phyloP scores from a whole-genome alignment of 2,888 invertebrate species.

The Athalia cordata region DNA sequence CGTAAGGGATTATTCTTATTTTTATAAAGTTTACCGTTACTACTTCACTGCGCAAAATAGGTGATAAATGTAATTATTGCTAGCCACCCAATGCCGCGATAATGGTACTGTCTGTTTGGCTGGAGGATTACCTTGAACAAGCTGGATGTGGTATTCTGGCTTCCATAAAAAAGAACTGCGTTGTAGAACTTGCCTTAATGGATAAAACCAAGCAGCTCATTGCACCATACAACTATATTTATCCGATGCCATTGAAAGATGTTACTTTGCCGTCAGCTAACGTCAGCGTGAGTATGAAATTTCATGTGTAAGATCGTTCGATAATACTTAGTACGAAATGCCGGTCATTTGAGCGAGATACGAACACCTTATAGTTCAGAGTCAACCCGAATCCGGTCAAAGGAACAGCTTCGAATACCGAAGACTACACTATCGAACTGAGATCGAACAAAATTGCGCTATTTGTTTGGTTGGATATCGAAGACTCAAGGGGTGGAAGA shows the following conservation, averaged over 20 bases:
- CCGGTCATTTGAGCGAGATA: not conserved
- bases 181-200: conserved; percentile 75
- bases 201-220: conserved; percentile 71
- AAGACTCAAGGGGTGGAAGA: conserved; percentile 74
- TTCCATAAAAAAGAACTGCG: conserved; percentile 69
- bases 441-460: conserved; percentile 77
- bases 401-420: conserved; percentile 55
- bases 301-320: conserved; percentile 27
- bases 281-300: conserved; percentile 75
- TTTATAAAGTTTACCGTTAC: conserved; percentile 53
- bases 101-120: conserved; percentile 60
- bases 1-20: conserved; percentile 61
- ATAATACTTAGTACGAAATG: not conserved
- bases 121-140: conserved; percentile 65
- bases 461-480: conserved; percentile 83
- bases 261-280: conserved; percentile 75
- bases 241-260: conserved; percentile 78
- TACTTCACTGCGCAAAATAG: conserved; percentile 50
- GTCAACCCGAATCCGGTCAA: conserved; percentile 52
- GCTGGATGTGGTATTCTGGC: conserved; percentile 65
- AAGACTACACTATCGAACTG: conserved; percentile 69
- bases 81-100: conserved; percentile 65
- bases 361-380: conserved; percentile 58
- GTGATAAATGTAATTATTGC: conserved; percentile 48
- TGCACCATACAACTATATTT: conserved; percentile 81